Conservation (phyloP, 2,797 vertebrate species). For the Fringilla coelebs region DNA sequence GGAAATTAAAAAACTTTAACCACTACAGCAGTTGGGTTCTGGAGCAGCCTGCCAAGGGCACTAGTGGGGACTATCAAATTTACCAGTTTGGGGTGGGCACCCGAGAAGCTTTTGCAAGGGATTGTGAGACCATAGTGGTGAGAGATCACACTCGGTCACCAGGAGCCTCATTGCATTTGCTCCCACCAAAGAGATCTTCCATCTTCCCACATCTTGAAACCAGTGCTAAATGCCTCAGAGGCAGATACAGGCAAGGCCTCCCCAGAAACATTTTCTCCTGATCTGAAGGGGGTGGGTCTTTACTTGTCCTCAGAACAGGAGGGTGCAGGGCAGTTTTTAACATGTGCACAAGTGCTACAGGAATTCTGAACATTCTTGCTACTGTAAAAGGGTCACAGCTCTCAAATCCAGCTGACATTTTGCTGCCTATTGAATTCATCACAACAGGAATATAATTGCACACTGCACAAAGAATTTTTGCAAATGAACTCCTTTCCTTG, state of each 20-base stretch:
- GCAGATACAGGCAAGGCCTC: neutral
- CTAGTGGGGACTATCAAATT: neutral
- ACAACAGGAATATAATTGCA: neutral
- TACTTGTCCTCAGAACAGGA: neutral
- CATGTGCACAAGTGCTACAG: neutral
- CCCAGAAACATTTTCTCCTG: neutral
- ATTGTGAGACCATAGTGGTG: accelerated
- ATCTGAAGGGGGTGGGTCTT: neutral
- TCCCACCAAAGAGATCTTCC: neutral
- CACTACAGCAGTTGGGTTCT: neutral
- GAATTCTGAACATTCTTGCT: neutral
- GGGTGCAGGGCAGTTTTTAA: neutral
- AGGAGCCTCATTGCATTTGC: neutral
- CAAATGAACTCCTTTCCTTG: neutral
- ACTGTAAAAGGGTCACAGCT: neutral
- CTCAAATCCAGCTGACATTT: neutral
- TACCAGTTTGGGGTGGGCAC: neutral
- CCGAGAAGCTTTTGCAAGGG: neutral
- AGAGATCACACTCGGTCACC: accelerated
- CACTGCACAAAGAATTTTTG: neutral
- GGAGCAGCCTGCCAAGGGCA: neutral
- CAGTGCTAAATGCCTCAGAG: neutral
- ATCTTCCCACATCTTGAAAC: neutral
- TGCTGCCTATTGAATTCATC: neutral
- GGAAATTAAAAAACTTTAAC: neutral